Conservation (phyloP, 2,888 invertebrate species). For the Panopea generosa region DNA sequence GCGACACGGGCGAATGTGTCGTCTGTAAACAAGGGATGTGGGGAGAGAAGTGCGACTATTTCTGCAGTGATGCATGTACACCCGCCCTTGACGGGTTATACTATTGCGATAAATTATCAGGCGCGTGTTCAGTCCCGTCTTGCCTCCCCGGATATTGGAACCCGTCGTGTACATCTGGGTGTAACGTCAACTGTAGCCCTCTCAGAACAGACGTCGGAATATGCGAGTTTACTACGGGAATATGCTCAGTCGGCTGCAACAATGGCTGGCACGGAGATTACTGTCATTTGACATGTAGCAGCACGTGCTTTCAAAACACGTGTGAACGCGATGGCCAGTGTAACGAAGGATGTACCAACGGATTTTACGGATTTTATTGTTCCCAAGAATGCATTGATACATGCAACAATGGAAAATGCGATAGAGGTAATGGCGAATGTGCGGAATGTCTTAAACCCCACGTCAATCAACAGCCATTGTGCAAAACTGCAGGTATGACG, state of each 20-base stretch:
- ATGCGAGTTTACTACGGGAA: constrained; percentile 27
- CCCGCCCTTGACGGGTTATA: not conserved
- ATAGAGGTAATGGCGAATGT: constrained; percentile 28
- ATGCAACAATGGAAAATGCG: constrained; percentile 32
- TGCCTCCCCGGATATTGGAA: constrained; percentile 46
- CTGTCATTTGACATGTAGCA: constrained; percentile 36
- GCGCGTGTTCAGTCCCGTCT: constrained; percentile 22
- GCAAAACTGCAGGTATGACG: constrained; percentile 48
- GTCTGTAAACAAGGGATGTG: constrained; percentile 39
- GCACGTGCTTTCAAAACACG: constrained; percentile 13
- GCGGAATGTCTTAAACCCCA: constrained; percentile 28
- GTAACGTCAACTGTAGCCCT: constrained; percentile 34
- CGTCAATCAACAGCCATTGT: constrained; percentile 22
- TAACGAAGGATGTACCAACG: constrained; percentile 19
- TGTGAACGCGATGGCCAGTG: constrained; percentile 32
- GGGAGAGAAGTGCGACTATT: constrained; percentile 19
- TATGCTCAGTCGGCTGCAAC: constrained; percentile 41
- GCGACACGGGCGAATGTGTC: constrained; percentile 34
- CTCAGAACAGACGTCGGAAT: not conserved
- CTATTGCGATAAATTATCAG: constrained; percentile 36
- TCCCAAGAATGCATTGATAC: constrained; percentile 23
- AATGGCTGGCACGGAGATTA: constrained; percentile 17
- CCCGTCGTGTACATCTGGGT: constrained; percentile 13
- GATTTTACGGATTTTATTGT: constrained; percentile 28
- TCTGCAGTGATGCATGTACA: constrained; percentile 39